phyloP scores from a whole-genome alignment of 2,888 invertebrate species.

The Elegia similella region DNA sequence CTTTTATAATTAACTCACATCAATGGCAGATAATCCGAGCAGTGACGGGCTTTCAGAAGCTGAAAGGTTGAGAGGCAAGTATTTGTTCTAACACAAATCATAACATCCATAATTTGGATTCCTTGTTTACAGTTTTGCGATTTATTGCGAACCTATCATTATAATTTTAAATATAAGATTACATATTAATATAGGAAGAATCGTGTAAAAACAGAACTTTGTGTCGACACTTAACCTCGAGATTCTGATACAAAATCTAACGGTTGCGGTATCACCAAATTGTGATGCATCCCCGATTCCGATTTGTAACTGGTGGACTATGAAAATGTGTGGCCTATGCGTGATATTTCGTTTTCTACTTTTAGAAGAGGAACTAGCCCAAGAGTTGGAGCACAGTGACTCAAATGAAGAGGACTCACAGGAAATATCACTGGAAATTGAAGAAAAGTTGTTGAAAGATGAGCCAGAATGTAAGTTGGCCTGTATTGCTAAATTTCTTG shows the following conservation, averaged over 20 bases:
- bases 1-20: neutral
- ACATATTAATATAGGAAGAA: too few relatives aligned
- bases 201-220: too few relatives aligned
- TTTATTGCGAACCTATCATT: too few relatives aligned
- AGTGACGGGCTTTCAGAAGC: conserved; percentile 63
- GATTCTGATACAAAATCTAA: neutral
- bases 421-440: conserved; percentile 73
- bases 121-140: too few relatives aligned
- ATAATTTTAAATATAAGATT: too few relatives aligned
- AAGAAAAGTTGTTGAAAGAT: conserved; percentile 74
- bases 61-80: conserved; percentile 63
- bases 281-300: too few relatives aligned
- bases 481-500: neutral
- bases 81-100: too few relatives aligned
- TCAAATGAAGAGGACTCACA: conserved; percentile 74
- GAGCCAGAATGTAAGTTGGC: conserved; percentile 68
- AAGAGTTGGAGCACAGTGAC: conserved; percentile 75
- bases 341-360: neutral
- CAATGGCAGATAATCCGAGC: conserved; percentile 62
- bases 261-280: too few relatives aligned
- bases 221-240: too few relatives aligned
- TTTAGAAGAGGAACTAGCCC: conserved; percentile 71
- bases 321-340: too few relatives aligned
- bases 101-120: too few relatives aligned
- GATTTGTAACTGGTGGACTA: too few relatives aligned